Base-by-base conservation (phyloP, 35 echinoderm and acorn worm genomes). In the Holothuria glaberrima region DNA sequence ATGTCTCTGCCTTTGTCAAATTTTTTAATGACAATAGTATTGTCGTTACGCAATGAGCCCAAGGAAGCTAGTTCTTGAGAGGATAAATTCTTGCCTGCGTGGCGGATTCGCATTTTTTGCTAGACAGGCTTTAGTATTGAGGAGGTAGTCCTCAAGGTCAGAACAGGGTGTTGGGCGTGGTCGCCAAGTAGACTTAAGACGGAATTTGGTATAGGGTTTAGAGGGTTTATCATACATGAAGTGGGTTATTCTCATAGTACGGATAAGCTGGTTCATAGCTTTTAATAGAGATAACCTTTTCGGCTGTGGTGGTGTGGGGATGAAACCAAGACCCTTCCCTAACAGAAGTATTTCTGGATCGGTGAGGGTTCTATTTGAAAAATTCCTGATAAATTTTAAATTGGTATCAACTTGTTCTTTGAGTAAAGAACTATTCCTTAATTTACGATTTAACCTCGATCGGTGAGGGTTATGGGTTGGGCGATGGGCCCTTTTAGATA, bases 201-300 rank as follows among this genome's bases (percentile, higher is more conserved):
- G 66, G 66, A 69, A 69, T 27, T 69, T 69, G n/a, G 20, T 69
- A 21, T 69, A 69, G 4, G 1, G 20, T 69, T 29, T 6, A 29
- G 22, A 25, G 5, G 66, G 66, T 69, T 69, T 69, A 69, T 69
- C 66, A 24, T 25, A 22, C 66, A 69, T 24, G 16, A 69, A 69
- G 25, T 27, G 25, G 0, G 0, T 69, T 19, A 28, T 69, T 1
- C n/a, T 69, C 66, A 69, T 69, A 69, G 66, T 16, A 6, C 66
- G n/a, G n/a, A 22, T 69, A n/a, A 69, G 66, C 66, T 69, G 66
- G 66, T 69, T 25, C 20, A 25, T 69, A 69, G 31, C 66, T 69
- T 24, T 20, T 12, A 69, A 21, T 29, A 24, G 66, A 25, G 66
- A 69, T 0, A 12, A 30, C 9, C 64, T 19, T 68, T 68, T 68